phyloP scores from a whole-genome alignment of 64 coral and sea anemone species.

The Cladopsammia gracilis region DNA sequence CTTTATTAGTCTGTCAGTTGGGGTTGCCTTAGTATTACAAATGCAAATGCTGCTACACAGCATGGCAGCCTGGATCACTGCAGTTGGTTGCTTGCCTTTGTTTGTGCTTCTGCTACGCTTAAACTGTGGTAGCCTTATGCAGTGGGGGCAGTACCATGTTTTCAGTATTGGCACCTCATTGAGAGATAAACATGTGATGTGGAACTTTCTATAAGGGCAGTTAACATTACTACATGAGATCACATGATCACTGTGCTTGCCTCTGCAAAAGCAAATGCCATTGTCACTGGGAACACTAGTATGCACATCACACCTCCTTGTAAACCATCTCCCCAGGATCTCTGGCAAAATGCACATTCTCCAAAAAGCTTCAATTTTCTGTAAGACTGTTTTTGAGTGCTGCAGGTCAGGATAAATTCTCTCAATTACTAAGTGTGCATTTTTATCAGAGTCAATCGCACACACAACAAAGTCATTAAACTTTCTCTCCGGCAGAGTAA shows the following conservation, averaged over 20 bases:
- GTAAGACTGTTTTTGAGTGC: constrained; percentile 1
- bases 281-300: constrained; percentile 2
- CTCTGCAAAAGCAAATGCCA: constrained; percentile 76
- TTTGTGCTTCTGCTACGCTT: constrained; percentile 15
- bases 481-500: constrained; percentile 24
- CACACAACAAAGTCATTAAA: constrained; percentile 55
- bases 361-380: constrained; percentile 49
- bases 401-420: constrained; percentile 32
- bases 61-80: constrained; percentile 64
- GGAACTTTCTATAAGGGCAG: constrained; percentile 65
- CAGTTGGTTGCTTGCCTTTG: constrained; percentile 37
- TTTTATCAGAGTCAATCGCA: too few species aligned
- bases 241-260: constrained; percentile 15
- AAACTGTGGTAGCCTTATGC: constrained; percentile 70
- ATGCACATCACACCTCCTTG: constrained; percentile 56
- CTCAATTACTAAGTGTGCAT: constrained; percentile 16
- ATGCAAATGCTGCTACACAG: constrained; percentile 67
- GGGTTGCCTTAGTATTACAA: constrained; percentile 65
- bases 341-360: constrained; percentile 51
- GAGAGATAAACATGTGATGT: constrained; percentile 57
- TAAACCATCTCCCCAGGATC: constrained; percentile 46
- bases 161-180: constrained; percentile 42
- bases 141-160: constrained; percentile 68
- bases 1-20: constrained; percentile 64
- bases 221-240: constrained; percentile 61